A percentile compares a stretch with the other conserved stretches of the same genome.
phyloP scores from a whole-genome alignment of 2,113 vertebrate genomes.

The Tonatia bakeri region DNA sequence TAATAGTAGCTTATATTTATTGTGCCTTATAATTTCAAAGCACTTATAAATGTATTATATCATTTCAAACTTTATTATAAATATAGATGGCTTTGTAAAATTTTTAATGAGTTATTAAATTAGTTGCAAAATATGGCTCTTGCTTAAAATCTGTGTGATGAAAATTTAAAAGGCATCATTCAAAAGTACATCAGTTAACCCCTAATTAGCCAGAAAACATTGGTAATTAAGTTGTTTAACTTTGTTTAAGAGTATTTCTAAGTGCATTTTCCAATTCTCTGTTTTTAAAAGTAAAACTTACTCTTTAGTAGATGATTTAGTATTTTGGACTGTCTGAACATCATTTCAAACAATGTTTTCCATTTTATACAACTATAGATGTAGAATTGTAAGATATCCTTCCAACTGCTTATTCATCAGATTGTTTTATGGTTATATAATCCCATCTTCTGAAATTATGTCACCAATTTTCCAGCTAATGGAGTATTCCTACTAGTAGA shows the following conservation, averaged over 20 bases:
- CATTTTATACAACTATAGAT: neutral
- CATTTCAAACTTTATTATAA: constrained; percentile 8
- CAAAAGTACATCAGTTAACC: neutral
- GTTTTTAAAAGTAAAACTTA: neutral
- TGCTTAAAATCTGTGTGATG: neutral
- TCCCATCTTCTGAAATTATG: neutral
- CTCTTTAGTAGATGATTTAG: neutral
- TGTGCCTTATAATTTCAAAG: neutral
- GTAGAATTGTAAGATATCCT: neutral
- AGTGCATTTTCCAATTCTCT: neutral
- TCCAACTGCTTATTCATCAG: neutral
- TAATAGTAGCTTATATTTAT: neutral
- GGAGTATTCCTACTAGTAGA: neutral
- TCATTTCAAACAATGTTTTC: constrained; percentile 19
- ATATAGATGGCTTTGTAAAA: neutral
- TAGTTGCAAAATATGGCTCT: neutral
- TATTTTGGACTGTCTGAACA: neutral
- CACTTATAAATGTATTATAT: neutral
- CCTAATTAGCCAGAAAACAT: neutral
- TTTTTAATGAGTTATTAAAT: neutral
- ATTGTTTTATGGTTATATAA: neutral
- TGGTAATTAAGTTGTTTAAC: neutral
- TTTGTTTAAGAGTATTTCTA: neutral
- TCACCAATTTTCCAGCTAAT: neutral
- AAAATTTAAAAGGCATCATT: neutral